Conservation (phyloP, 92 coral and sea anemone species). For the Meandrina meandrites region DNA sequence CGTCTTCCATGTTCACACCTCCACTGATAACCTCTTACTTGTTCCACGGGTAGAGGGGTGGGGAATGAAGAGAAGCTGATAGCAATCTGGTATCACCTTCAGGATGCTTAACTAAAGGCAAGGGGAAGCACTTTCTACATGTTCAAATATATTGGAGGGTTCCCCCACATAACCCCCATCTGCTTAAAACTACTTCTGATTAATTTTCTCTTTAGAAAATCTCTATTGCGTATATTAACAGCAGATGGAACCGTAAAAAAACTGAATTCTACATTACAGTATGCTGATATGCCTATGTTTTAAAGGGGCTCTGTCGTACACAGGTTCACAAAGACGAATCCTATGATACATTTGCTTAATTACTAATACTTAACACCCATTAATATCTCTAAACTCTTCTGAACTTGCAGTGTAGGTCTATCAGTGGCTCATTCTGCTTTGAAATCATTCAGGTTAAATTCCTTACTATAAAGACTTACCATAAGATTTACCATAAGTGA, state of each 20-base stretch:
- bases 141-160: neutral
- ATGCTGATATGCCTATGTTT: neutral
- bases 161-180: slow-evolving; percentile 1
- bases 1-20: neutral
- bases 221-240: neutral
- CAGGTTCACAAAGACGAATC: neutral
- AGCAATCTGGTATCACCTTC: neutral
- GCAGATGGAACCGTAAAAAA: neutral
- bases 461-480: neutral
- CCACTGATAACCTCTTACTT: neutral
- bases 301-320: neutral
- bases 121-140: neutral
- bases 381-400: neutral
- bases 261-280: neutral
- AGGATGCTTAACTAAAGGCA: neutral
- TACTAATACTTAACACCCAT: neutral
- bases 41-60: neutral
- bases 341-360: neutral
- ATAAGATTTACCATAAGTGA: neutral
- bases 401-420: neutral
- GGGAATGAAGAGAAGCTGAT: neutral
- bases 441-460: neutral
- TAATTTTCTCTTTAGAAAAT: neutral
- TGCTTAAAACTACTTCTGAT: neutral
- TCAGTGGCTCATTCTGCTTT: neutral